Evolutionary conservation across 2,113 vertebrate species (phyloP).

Genomic region (Carassius carassius): DNA sequence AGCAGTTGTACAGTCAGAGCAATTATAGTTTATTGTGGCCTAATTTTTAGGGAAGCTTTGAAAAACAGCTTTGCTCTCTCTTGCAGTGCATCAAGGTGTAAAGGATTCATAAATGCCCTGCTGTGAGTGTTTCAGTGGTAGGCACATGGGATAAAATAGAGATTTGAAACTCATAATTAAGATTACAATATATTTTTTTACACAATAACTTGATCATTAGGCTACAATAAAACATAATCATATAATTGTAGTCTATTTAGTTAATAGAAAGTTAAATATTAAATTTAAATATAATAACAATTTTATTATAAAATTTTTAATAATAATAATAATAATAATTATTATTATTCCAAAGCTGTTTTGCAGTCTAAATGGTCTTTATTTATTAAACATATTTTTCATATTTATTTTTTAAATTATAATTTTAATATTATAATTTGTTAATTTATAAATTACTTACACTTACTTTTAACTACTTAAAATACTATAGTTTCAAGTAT

Average conservation of each 20-base stretch:
- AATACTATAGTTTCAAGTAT: no score
- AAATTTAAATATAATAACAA: neutral
- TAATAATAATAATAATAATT: neutral
- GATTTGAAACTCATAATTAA: neutral
- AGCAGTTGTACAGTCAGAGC: neutral
- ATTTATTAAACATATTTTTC: neutral
- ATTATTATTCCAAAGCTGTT: neutral
- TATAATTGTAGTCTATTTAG: neutral
- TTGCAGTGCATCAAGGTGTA: neutral
- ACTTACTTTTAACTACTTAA: no score
- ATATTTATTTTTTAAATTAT: neutral
- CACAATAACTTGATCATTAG: neutral
- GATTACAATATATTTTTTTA: neutral
- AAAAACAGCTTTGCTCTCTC: conserved; percentile 12
- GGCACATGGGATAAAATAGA: neutral
- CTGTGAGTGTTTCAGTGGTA: conserved; percentile 28
- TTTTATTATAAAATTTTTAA: neutral
- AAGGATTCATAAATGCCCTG: conserved; percentile 4
- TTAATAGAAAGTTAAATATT: neutral
- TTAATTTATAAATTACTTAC: no score
- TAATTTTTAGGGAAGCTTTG: conserved; percentile 5
- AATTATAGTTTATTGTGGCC: neutral
- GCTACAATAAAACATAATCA: neutral
- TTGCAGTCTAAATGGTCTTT: neutral
- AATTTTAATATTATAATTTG: neutral